Evolutionary conservation across 2,113 vertebrate species (phyloP), one percentile per base, ranked within the genome.

Genomic region (Scomber colias): DNA sequence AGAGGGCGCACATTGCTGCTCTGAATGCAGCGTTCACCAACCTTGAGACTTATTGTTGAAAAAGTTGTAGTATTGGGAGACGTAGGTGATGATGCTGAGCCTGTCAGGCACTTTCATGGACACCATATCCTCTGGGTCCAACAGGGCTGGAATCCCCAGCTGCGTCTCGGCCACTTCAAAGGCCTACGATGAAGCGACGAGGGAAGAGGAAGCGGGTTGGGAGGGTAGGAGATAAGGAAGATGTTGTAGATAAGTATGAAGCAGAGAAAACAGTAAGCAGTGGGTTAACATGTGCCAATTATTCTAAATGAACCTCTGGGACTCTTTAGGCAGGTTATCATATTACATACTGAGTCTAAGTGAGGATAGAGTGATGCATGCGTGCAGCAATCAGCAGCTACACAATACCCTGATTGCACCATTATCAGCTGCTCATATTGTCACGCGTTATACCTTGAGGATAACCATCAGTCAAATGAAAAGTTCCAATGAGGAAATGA

Each of bases 11-110:
- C 27, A 70, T 2, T 6, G 60, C 19, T 72, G 5, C 5, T 27
- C 24, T 27, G 24, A 27, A 27, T 27, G 24, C 24, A 27, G 24
- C 24, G 24, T 27, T 27, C 24, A 62, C 87, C 5, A 31, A 95
- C 92, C 92, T 24, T 94, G 89, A 40, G 91, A 91, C 84, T 93
- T 95, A 81, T 95, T 97, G 75, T 95, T 95, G 82, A 99, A 99
- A 92, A 96, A 96, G 95, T 99, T 98, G 91, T 99, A 98, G 90
- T 98, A 98, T 94, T 99, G 98, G 0, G 98, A 99, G 71, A 99
- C 97, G 0, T 99, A 99, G 51, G 98, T 99, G 94, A 99, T 98
- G 89, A 99, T 92, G 90, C 98, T 99, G 55, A 99, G 96, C 59
- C 97, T 95, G 90, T 99, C 97, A 0, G 98, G 98, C 35, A 99